Evolutionary conservation across 2,797 vertebrate genomes (phyloP).

Genomic region (Crenuchus spilurus): DNA sequence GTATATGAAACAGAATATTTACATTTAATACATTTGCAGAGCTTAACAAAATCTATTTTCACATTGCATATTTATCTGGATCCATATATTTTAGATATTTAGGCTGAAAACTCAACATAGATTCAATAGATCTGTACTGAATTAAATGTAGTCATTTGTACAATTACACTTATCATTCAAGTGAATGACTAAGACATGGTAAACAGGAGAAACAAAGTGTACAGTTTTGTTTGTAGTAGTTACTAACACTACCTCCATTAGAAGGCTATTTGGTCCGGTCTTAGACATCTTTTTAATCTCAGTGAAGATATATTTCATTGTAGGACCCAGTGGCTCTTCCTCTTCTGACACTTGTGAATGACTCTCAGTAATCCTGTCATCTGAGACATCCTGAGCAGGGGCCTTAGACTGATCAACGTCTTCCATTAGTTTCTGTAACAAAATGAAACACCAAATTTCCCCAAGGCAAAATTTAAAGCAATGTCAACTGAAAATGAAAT

Average conservation of each 20-base stretch:
- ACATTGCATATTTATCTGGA: too few species aligned
- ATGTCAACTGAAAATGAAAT: not conserved
- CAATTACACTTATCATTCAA: too few species aligned
- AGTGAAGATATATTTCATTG: constrained; percentile 62
- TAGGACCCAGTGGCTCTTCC: constrained; percentile 36
- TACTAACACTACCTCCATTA: constrained; percentile 65
- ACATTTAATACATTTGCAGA: too few species aligned
- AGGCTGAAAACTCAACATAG: too few species aligned
- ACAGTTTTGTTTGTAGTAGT: not conserved
- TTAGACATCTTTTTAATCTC: constrained; percentile 61
- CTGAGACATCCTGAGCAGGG: not conserved
- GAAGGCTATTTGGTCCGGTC: constrained; percentile 49
- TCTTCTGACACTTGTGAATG: constrained; percentile 38
- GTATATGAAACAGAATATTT: too few species aligned
- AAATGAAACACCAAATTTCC: not conserved
- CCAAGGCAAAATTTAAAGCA: not conserved
- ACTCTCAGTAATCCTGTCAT: constrained; percentile 20
- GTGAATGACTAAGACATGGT: too few species aligned
- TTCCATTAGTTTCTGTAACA: constrained; percentile 9
- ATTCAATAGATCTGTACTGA: too few species aligned
- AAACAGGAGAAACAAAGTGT: not conserved
- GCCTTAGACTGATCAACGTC: not conserved
- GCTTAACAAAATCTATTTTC: too few species aligned
- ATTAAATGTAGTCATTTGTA: too few species aligned
- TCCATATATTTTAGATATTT: too few species aligned